Base-by-base conservation (phyloP, 2,113 vertebrate species). In the Tamias sibiricus region DNA sequence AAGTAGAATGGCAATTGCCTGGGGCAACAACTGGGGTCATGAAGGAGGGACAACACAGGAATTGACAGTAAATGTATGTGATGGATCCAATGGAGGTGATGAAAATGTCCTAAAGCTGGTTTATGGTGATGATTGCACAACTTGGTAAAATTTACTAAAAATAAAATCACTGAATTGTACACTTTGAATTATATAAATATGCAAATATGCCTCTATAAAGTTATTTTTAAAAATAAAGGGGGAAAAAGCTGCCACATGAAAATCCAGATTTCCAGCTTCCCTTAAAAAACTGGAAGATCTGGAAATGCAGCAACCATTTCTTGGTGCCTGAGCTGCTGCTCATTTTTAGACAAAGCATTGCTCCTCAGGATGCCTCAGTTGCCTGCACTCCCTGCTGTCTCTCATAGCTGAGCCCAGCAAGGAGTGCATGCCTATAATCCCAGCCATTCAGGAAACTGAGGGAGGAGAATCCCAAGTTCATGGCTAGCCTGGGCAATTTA, bases 51-150 rank as follows among this genome's bases (percentile, higher is more conserved):
- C 37, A 79, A 28, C 40, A 35, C 20, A 74, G 83, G 30, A 24
- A 93, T 77, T 80, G 77, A 79, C 19, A 81, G 44, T 62, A 80
- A 92, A 90, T 74, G 59, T 54, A 44, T 35, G 19, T 4, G 28
- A 92, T 35, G 26, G 42, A 35, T 52, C 52, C 64, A 68, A 94
- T 0, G 59, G 64, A 47, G 37, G 49, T 47, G 68, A 71, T n/a
- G 26, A 92, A 93, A 91, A 75, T 35, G 30, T 57, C 87, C 92
- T 95, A 86, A 86, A 93, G 91, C 22, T 82, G 68, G 80, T 69
- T 91, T 88, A 74, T n/a, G 17, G 22, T 66, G 13, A 90, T 72
- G 6, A 2, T 59, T 96, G 26, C 3, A 74, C n/a, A 94, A 52
- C 47, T 90, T 76, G 76, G 77, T 92, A 90, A 90, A 90, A 84